Conservation (phyloP, 2,113 vertebrate genomes). For the Cololabis saira region DNA sequence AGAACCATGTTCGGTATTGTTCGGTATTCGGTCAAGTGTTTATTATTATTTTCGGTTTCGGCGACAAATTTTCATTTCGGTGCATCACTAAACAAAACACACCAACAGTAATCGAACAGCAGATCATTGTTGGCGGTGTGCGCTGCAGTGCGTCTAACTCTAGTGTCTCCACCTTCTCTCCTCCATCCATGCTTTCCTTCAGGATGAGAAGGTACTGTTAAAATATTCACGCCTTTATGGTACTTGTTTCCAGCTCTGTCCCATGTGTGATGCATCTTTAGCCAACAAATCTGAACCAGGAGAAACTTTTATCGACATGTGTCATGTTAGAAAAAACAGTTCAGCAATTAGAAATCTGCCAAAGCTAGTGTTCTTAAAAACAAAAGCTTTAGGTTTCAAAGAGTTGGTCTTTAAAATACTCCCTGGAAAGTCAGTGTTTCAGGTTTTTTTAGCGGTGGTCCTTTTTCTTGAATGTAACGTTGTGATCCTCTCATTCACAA, state of each 20-base stretch:
- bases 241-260: conserved; percentile 1
- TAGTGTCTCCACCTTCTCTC: conserved; percentile 77
- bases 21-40: too few species aligned
- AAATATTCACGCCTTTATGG: conserved; percentile 23
- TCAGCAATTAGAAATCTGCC: too few species aligned
- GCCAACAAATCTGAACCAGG: conserved; percentile 1
- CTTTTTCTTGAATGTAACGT: background rate
- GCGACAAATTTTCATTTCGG: too few species aligned
- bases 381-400: too few species aligned
- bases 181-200: conserved; percentile 80
- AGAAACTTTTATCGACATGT: too few species aligned
- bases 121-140: background rate
- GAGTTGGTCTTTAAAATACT: too few species aligned
- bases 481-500: background rate
- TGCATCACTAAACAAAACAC: background rate
- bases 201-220: conserved; percentile 97
- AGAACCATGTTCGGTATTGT: too few species aligned
- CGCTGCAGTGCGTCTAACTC: conserved; percentile 52
- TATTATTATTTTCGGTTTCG: too few species aligned
- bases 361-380: too few species aligned
- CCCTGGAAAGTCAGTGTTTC: too few species aligned
- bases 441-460: too few species aligned
- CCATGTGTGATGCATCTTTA: conserved; percentile 8
- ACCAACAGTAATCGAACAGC: conserved; percentile 1
- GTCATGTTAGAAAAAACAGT: too few species aligned